Conservation (phyloP, 2,888 invertebrate genomes). For the Calephelis perditalis region DNA sequence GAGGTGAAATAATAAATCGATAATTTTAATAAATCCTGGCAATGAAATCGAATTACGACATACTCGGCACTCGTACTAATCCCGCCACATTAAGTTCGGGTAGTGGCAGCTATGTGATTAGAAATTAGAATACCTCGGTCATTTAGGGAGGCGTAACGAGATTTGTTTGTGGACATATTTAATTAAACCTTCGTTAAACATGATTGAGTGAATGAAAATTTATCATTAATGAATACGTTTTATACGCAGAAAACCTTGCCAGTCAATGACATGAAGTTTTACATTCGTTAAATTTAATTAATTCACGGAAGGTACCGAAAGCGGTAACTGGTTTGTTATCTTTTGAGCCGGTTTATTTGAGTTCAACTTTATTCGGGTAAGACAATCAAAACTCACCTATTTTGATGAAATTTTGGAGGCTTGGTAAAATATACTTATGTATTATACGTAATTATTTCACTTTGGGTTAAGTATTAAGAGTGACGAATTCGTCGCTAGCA, state of each 20-base stretch:
- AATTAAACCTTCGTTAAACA: conserved; percentile 6
- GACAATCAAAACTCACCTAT: too few species aligned
- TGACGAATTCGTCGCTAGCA: too few species aligned
- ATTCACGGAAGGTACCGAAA: neutral
- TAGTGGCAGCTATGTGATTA: neutral
- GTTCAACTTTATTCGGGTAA: too few species aligned
- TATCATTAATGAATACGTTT: neutral
- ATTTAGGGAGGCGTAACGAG: neutral
- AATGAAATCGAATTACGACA: too few species aligned
- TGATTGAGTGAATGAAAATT: neutral
- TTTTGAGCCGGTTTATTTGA: neutral
- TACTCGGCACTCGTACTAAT: too few species aligned
- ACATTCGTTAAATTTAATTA: neutral
- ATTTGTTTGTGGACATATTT: conserved; percentile 7
- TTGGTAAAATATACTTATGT: too few species aligned
- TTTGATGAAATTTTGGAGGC: too few species aligned
- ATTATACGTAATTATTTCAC: too few species aligned
- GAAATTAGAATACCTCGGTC: conserved; percentile 2
- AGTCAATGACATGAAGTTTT: neutral
- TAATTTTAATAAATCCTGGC: too few species aligned
- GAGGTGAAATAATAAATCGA: too few species aligned
- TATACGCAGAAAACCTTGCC: neutral
- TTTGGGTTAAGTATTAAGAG: too few species aligned
- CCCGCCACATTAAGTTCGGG: too few species aligned
- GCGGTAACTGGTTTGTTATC: neutral